Evolutionary conservation across 2,797 vertebrate genomes (phyloP).

Genomic region (Macropodus opercularis): DNA sequence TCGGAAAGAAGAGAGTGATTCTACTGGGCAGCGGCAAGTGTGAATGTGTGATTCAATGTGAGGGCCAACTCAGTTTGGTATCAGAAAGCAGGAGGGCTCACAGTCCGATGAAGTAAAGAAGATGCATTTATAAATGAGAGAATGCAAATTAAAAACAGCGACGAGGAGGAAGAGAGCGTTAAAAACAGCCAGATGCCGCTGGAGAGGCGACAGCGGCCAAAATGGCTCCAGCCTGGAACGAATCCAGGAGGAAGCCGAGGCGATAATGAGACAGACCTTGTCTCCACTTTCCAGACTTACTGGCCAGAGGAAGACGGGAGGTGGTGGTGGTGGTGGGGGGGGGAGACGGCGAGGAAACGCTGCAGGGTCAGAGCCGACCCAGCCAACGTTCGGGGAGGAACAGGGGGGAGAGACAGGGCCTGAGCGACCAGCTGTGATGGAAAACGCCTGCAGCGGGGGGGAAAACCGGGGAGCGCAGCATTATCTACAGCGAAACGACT

Average conservation of each 20-base stretch:
- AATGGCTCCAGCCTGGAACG: slow-evolving; percentile 55
- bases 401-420: slow-evolving; percentile 14
- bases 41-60: slow-evolving; percentile 16
- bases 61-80: slow-evolving; percentile 15
- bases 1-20: slow-evolving; percentile 16
- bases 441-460: slow-evolving; percentile 48
- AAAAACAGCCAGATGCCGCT: slow-evolving; percentile 30
- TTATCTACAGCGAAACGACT: slow-evolving; percentile 34
- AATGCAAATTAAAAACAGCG: neutral
- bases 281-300: slow-evolving; percentile 57
- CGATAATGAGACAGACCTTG: slow-evolving; percentile 74
- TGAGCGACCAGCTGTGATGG: slow-evolving; percentile 51
- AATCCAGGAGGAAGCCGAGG: slow-evolving; percentile 64
- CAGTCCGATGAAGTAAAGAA: slow-evolving; percentile 15
- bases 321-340: slow-evolving; percentile 1
- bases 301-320: slow-evolving; percentile 38
- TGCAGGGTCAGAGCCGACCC: slow-evolving; percentile 43
- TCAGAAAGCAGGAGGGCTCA: neutral
- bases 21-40: slow-evolving; percentile 32
- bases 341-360: slow-evolving; percentile 33
- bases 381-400: slow-evolving; percentile 52
- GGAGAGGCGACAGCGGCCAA: slow-evolving; percentile 52
- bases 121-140: neutral
- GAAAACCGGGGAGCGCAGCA: slow-evolving; percentile 30
- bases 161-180: no score